Evolutionary conservation across 2,797 vertebrate species (phyloP).

Genomic region (Anniella stebbinsi): DNA sequence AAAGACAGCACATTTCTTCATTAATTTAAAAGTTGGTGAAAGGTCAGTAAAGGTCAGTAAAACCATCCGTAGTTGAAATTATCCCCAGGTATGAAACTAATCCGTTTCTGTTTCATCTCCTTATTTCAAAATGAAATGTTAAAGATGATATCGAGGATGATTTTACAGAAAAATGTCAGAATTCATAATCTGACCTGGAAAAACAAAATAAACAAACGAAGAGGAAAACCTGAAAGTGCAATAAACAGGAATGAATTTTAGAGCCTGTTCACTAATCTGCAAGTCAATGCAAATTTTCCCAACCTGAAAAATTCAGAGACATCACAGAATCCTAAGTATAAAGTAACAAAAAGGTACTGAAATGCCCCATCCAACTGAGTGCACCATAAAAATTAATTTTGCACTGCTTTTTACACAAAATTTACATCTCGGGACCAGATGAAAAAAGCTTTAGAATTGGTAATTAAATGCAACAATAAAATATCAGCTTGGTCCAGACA

Average conservation of each 20-base stretch:
- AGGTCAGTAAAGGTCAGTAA: no score
- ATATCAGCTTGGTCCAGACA: neutral
- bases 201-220: neutral
- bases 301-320: neutral
- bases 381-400: neutral
- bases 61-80: neutral
- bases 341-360: neutral
- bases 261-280: neutral
- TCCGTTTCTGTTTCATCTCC: neutral
- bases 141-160: no score
- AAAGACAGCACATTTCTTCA: no score
- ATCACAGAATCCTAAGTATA: neutral
- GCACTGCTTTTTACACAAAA: neutral
- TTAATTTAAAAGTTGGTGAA: no score
- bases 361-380: neutral
- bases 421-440: neutral
- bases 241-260: neutral
- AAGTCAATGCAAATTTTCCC: neutral
- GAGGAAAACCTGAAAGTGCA: neutral
- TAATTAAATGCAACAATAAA: neutral
- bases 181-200: neutral
- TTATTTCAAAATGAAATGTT: neutral
- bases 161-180: no score
- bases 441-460: neutral
- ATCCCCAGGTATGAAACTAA: neutral